Evolutionary conservation across 2,113 vertebrate genomes (phyloP), one percentile per base, ranked within the genome.

Genomic region (Tylochromis polylepis): DNA sequence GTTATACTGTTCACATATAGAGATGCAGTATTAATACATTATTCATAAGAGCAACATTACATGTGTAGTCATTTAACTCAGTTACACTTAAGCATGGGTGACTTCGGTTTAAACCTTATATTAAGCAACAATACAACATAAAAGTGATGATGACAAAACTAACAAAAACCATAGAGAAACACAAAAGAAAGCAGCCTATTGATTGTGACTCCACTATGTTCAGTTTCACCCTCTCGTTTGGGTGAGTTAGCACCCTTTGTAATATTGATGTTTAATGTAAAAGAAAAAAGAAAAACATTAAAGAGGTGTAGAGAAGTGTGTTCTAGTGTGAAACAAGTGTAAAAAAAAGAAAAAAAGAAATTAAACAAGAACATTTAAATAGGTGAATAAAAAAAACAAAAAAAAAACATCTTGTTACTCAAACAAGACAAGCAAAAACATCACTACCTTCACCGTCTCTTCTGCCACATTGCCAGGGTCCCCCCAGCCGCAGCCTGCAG

Each of bases 391-490:
- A 84, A 70, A 77, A 81, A 82, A 84, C 62, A 77, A 81, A 59
- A 56, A 89, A 87, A 88, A 55, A 29, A 92, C 79, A 92, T 93
- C 93, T 92, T 93, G 88, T 95, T 94, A 95, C 93, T 95, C 89
- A 95, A 91, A 90, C 93, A 94, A 95, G 93, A 91, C 94, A 95
- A 95, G 93, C 94, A 95, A 95, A 77, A 95, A 90, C 93, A 70
- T 93, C 92, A 95, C 95, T 95, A 95, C 95, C 95, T 95, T 93
- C 86, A 94, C 94, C 81, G 93, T 94, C 90, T 95, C 91, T 94
- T 94, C 94, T 92, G 81, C 93, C 89, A 93, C 85, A 95, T 91
- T 91, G 94, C 92, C 93, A 83, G 92, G 91, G 87, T 92, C 82
- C 8, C 90, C 93, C 94, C 93, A 93, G 95, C 92, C 86, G 88